Base-by-base conservation (phyloP, 1,140 invertebrate genomes). In the Drosophila bocki region DNA sequence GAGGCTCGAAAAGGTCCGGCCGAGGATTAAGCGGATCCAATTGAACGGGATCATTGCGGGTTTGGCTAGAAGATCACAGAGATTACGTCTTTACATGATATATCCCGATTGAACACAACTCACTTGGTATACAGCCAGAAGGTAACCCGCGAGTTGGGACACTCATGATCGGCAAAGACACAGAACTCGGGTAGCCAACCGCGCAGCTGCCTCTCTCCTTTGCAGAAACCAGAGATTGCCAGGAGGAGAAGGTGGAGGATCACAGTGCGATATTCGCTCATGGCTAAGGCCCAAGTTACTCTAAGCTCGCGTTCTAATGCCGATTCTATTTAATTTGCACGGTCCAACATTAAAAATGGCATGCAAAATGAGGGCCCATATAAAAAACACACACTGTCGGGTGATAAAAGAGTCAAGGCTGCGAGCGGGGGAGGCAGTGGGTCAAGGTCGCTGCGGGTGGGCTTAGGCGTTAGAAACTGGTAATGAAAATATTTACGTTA, bases 121-220 rank as follows among this genome's bases (percentile, higher is more conserved):
- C 58, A 92, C 91, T 91, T 92, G 45, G 75, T 92, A 29, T 92
- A 92, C 0, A 92, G 77, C 91, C 87, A 92, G 29, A 92, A 92
- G 41, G 64, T 45, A 35, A 92, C 67, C 26, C 75, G 62, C 0
- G 79, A 50, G 61, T 91, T 92, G 17, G 91, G 91, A 50, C 91
- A 92, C 15, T 72, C 41, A 11, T 79, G 54, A 8, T 81, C 54
- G 11, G 68, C 86, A 22, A 81, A 82, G 3, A 82, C 33, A 41
- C 85, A 90, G 9, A 67, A 51, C 17, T 81, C 81, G 7, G 67
- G 78, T 13, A 67, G 63, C 39, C 87, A 62, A 11, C 67, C 65
- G 5, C 50, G 64, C 22, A 59, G 35, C 33, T 71, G 51, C 17
- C 26, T 33, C 13, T 76, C 62, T 32, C 51, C 47, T 3, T 32